These are phyloP conservation scores for Megamerina dolium DNA, from an alignment of 2,888 invertebrate species.

Conservation along the genomic window DNA sequence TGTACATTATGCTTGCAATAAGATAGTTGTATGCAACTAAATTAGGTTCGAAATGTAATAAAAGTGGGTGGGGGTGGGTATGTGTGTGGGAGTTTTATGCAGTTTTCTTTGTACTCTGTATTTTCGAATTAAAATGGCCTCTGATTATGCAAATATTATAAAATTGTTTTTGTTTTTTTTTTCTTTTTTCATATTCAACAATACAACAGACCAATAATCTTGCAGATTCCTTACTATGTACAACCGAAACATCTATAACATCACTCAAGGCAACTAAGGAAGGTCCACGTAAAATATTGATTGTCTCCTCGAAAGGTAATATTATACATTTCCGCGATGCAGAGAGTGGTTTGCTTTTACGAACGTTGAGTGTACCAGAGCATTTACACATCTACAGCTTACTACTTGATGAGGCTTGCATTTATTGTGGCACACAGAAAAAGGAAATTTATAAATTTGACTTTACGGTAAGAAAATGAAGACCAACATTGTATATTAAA, in stretches of 20 bases:
- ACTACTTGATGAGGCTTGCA: conserved; percentile 59
- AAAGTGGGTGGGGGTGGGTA: conserved; percentile 3
- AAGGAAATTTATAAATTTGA: conserved; percentile 68
- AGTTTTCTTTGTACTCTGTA: too few relatives aligned
- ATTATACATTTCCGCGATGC: conserved; percentile 69
- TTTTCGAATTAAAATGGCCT: too few relatives aligned
- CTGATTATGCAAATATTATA: too few relatives aligned
- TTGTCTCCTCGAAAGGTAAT: conserved; percentile 63
- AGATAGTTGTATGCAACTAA: conserved; percentile 15
- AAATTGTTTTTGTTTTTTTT: neutral
- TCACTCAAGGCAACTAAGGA: conserved; percentile 68
- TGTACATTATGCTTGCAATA: too few relatives aligned
- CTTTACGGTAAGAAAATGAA: conserved; percentile 59
- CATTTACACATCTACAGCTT: conserved; percentile 64
- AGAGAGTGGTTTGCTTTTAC: conserved; percentile 60
- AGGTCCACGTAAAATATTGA: conserved; percentile 59
- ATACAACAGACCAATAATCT: conserved; percentile 56
- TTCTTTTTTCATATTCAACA: conserved; percentile 36
- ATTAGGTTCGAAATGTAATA: neutral
- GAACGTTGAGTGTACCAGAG: conserved; percentile 56
- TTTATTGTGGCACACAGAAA: conserved; percentile 73
- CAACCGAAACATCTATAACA: conserved; percentile 61
- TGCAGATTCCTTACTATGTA: conserved; percentile 52
- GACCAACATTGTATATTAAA: neutral
- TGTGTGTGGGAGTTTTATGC: too few relatives aligned